These are phyloP conservation scores for Opisthocomus hoazin DNA, from an alignment of 2,113 vertebrate species.

Conservation along the genomic window DNA sequence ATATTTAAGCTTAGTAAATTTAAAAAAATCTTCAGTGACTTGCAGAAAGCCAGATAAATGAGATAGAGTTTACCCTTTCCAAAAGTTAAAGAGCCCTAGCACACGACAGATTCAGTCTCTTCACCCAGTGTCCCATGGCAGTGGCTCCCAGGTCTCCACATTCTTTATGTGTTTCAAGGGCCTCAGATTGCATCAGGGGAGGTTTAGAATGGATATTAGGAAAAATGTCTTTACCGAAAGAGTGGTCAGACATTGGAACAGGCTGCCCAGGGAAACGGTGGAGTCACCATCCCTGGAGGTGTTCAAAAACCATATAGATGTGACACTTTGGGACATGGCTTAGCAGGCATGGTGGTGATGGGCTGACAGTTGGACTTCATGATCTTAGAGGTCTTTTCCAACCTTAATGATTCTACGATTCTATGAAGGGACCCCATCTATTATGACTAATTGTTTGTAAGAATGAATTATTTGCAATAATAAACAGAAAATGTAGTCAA, in stretches of 20 bases:
- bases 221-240: no score
- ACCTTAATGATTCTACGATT: no score
- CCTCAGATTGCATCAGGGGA: no score
- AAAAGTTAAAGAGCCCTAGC: neutral
- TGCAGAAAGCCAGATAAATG: neutral
- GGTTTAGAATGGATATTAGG: no score
- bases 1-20: neutral
- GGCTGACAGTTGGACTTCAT: no score
- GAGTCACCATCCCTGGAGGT: no score
- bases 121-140: neutral
- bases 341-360: no score
- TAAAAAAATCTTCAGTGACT: neutral
- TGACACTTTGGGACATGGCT: no score
- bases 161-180: neutral
- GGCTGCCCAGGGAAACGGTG: no score
- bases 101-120: neutral
- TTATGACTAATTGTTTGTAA: neutral
- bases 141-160: neutral
- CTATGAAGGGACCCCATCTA: neutral
- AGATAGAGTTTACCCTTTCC: neutral
- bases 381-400: no score
- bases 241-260: no score
- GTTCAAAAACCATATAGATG: no score
- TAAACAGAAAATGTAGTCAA: neutral
- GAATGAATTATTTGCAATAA: neutral